Percentiles rank a stretch among this genome's conserved stretches.
Evolutionary conservation across 2,113 vertebrate species (phyloP).

Genomic region (Aviceda subcristata): DNA sequence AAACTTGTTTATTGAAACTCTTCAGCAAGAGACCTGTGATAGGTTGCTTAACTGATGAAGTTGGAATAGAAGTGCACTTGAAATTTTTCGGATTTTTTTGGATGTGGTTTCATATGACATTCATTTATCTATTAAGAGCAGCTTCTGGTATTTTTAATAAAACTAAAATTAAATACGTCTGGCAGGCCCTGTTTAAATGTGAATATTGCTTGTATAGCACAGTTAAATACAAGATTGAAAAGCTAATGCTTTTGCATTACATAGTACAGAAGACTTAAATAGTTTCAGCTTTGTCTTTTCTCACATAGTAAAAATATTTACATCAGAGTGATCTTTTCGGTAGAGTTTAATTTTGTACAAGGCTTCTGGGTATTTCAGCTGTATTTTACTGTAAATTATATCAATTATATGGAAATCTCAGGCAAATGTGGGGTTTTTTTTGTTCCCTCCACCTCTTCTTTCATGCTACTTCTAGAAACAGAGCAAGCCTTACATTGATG

Average conservation of each 20-base stretch:
- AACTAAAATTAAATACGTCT: neutral
- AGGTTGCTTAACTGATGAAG: neutral
- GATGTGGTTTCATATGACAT: neutral
- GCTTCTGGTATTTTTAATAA: constrained; percentile 22
- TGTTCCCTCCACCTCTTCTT: neutral
- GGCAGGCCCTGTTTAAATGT: neutral
- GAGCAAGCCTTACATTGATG: neutral
- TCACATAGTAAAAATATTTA: neutral
- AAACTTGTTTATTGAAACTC: neutral
- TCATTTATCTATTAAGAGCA: neutral
- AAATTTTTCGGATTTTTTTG: neutral
- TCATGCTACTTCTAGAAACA: neutral
- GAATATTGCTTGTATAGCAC: neutral
- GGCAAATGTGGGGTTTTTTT: neutral
- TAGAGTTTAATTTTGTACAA: neutral
- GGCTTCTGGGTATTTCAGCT: neutral
- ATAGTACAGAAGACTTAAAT: neutral
- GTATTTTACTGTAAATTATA: neutral
- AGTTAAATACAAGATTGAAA: neutral
- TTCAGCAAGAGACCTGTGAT: neutral
- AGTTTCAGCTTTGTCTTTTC: neutral
- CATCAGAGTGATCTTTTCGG: neutral
- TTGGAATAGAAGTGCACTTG: neutral
- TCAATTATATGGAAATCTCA: neutral
- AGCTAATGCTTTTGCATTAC: neutral